Base-by-base conservation (phyloP, 2,888 invertebrate species). In the Steinernema hermaphroditum region DNA sequence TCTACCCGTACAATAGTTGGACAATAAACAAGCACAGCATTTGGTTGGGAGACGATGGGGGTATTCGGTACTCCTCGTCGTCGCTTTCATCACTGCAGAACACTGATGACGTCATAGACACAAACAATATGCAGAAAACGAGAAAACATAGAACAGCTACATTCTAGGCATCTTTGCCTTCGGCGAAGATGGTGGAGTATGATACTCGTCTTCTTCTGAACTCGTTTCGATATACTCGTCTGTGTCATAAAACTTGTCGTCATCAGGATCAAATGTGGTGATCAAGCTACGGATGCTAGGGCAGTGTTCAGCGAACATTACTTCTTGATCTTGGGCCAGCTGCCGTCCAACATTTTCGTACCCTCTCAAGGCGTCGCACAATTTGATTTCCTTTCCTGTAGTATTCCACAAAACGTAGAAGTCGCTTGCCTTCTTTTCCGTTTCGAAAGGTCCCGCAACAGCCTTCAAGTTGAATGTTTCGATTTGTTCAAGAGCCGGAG, bases 371-470 rank as follows among this genome's bases (percentile, higher is more conserved):
- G 29, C 29, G 16, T 62, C 62, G 16, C 4, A 29, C 32, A 32
- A 16, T n/a, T 62, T 62, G 1, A 62, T 19, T 4, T 62, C 34
- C 19, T n/a, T 62, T 14, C 62, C 62, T 8, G 29, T 29, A 14
- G 62, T 16, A 19, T 62, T 62, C 62, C 62, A 62, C 16, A 9
- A 32, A 1, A 12, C 2, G 32, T 32, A 62, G 32, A 62, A 62
- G 4, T 29, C 34, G 6, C 32, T 24, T 16, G 62, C 62, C 4
- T 32, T 27, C 8, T 27, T 32, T 16, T 16, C 14, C 2, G 62
- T 16, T 29, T 62, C 62, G 14, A 62, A 62, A 1, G 62, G 62
- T 9, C 62, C 62, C 16, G 62, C 62, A 62, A 32, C 62, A 8
- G 62, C 62, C 12, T 1, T 9, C 6, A 29, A n/a, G 2, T 1